These are phyloP conservation scores for Saguinus imperator DNA, from an alignment of 2,113 vertebrate genomes.

Conservation along the genomic window DNA sequence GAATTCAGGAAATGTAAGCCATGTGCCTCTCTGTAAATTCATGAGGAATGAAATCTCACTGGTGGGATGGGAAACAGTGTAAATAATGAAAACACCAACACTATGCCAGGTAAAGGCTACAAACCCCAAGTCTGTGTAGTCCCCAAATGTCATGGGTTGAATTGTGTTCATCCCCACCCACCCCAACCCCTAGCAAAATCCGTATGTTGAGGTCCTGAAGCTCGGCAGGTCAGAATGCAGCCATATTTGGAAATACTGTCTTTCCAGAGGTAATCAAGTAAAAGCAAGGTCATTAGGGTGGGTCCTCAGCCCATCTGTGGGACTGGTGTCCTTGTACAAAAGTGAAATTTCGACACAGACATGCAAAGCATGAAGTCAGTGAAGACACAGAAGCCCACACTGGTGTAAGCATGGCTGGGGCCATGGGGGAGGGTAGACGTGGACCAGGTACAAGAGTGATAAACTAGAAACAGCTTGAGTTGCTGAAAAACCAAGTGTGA, in stretches of 20 bases:
- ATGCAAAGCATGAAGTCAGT: neutral
- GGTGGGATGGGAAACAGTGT: neutral
- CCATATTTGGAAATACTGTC: neutral
- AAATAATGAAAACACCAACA: neutral
- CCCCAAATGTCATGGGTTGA: neutral
- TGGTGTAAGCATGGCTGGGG: fast-evolving
- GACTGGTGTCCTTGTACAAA: neutral
- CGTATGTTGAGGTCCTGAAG: neutral
- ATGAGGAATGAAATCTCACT: neutral
- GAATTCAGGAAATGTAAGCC: slow-evolving; percentile 62
- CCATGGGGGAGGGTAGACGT: fast-evolving
- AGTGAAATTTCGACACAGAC: neutral
- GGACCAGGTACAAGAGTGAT: neutral
- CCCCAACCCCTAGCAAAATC: neutral
- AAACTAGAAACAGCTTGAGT: neutral
- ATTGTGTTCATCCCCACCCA: neutral
- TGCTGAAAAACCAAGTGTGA: neutral
- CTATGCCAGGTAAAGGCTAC: neutral
- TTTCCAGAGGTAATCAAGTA: neutral
- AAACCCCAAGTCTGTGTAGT: neutral
- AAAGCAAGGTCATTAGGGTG: neutral
- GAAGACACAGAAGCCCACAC: fast-evolving
- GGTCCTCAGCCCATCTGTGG: neutral
- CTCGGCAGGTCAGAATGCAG: neutral
- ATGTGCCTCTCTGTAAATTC: slow-evolving; percentile 42